Base-by-base conservation (phyloP, 2,113 vertebrate species). In the Tyrannus savana region DNA sequence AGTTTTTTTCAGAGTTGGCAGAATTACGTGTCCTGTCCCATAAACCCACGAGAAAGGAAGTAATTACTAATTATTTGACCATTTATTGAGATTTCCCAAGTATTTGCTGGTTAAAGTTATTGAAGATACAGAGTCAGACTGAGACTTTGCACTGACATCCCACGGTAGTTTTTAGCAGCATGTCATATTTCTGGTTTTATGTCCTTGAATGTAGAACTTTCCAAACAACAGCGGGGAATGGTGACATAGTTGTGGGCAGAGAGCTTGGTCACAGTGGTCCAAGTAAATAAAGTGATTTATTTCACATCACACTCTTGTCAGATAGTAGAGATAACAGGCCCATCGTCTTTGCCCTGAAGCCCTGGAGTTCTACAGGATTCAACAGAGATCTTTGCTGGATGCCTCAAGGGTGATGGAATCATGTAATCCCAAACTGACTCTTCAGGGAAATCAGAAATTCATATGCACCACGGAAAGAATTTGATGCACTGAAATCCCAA, bases 171-270 rank as follows among this genome's bases (percentile, higher is more conserved):
- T 91, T 93, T 83, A 91, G 75, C 72, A 74, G 22, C 47, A 71
- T 74, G 52, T 93, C n/a, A 1, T n/a, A 62, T 72, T 96, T 94
- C 78, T 73, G 46, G 55, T 68, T 95, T 94, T 89, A 59, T 76
- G 31, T 63, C 56, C 73, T 84, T 90, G 30, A 90, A 80, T 47
- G 44, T 73, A n/a, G 75, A 93, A 83, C 50, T 88, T 78, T 71
- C 76, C 85, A 92, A 92, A 95, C 52, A 87, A 64, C 62, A 66
- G 52, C 71, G 85, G 79, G 80, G 73, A 94, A 71, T n/a, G 24
- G 59, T 83, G 92, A 84, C 92, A 81, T 62, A 84, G 42, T 4
- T 95, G 76, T 94, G 85, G 75, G 72, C 60, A 88, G 56, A 74
- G 72, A 72, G 50, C 69, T 90, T 2, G 4, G 60, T 79, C 55